Base-by-base conservation (phyloP, 2,888 invertebrate species). In the Metallyticus violacea region DNA sequence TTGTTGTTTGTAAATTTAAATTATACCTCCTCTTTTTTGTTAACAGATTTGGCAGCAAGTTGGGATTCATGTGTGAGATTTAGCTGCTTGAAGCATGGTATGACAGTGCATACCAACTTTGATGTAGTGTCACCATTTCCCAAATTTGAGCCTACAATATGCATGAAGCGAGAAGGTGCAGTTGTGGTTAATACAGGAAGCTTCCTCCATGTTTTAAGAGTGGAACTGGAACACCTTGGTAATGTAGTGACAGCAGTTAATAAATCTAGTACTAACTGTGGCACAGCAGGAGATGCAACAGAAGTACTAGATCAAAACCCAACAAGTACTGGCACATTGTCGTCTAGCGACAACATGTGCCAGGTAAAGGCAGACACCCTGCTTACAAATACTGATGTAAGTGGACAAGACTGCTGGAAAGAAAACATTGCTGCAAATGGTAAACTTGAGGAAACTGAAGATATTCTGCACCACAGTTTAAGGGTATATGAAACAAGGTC, bases 31-130 rank as follows among this genome's bases (percentile, higher is more conserved):
- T 78, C 77, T 84, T 81, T 22, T 81, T 7, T 29, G 29, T 29
- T 7, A 78, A 7, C 84, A 93, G 93, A 93, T 89, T 90, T 93
- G 85, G 93, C 92, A 77, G 93, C 92, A n/a, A 92, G 92, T 88
- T 93, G 93, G 93, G 93, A 93, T 88, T 91, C 92, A 88, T 94
- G 94, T 89, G 94, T 94, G 89, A 94, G 95, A 85, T 94, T 95
- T 90, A 91, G 96, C 89, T 99, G 99, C 91, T 92, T 97, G 87
- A 95, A 96, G 90, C 98, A 99, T 91, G 97, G 98, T 90, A 95
- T 98, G 89, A 97, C 98, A 81, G 95, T 98, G 89, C 98, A 99
- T 92, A 97, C 97, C 89, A 97, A 97, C 91, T 97, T 98, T 91
- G 97, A 97, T 90, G 95, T 97, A 89, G 96, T 97, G n/a, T 95